Conservation (phyloP, 2,113 vertebrate species). For the Poicephalus meyeri region DNA sequence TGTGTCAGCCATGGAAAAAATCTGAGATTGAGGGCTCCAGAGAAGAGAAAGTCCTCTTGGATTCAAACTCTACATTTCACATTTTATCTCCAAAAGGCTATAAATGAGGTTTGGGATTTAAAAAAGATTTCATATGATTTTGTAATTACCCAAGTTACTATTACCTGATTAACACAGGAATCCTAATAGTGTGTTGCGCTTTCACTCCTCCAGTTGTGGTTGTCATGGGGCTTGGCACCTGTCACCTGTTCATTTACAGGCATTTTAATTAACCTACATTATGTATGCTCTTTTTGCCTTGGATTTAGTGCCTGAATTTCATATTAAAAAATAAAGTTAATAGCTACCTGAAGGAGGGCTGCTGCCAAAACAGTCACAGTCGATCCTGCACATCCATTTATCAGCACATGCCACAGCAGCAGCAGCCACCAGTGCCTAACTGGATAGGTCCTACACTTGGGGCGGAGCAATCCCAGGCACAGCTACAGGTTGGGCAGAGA, state of each 20-base stretch:
- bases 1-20: constrained; percentile 65
- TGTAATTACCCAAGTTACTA: constrained; percentile 82
- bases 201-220: constrained; percentile 71
- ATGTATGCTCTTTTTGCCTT: constrained; percentile 71
- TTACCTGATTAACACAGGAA: constrained; percentile 81
- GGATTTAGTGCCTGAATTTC: constrained; percentile 74
- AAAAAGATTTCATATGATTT: constrained; percentile 80
- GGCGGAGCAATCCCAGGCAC: too few species aligned
- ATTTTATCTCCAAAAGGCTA: constrained; percentile 77
- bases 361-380: constrained; percentile 66
- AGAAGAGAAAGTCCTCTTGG: constrained; percentile 74
- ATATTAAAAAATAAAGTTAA: constrained; percentile 77
- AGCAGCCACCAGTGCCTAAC: constrained; percentile 4
- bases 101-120: constrained; percentile 80
- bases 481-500: too few species aligned
- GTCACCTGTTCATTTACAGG: constrained; percentile 80
- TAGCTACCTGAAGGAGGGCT: constrained; percentile 71
- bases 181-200: constrained; percentile 73
- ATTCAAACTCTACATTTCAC: constrained; percentile 68
- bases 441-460: too few species aligned
- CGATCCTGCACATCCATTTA: constrained; percentile 47
- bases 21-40: constrained; percentile 50
- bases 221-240: constrained; percentile 80
- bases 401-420: background rate
- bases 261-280: constrained; percentile 84